These are phyloP conservation scores for Carterocephalus palaemon DNA, from an alignment of 2,888 invertebrate genomes.

Conservation along the genomic window DNA sequence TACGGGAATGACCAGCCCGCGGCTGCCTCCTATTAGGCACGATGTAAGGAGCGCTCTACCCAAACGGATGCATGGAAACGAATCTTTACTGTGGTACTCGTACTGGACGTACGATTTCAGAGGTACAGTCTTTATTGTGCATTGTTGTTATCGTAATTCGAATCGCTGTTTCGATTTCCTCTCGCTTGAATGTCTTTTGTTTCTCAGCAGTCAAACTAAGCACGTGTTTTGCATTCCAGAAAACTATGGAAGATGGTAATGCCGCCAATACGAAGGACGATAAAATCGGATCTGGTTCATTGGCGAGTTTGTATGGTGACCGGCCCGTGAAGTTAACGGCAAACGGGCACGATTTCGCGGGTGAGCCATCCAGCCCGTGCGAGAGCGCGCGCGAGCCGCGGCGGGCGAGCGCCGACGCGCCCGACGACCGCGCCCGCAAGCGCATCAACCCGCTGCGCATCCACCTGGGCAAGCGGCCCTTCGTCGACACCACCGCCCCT, in stretches of 20 bases:
- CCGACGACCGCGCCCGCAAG: conserved; percentile 60
- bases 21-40: conserved; percentile 73
- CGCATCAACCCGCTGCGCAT: conserved; percentile 70
- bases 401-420: conserved; percentile 46
- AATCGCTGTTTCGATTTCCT: conserved; percentile 63
- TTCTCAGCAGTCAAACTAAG: conserved; percentile 59
- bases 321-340: conserved; percentile 59
- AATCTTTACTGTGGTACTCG: conserved; percentile 72
- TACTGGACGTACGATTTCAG: conserved; percentile 77
- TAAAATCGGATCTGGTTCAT: conserved; percentile 55
- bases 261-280: conserved; percentile 65
- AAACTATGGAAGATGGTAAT: conserved; percentile 80
- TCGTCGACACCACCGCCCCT: conserved; percentile 65
- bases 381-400: conserved; percentile 43
- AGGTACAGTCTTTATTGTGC: conserved; percentile 55
- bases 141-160: conserved; percentile 56
- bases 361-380: conserved; percentile 36
- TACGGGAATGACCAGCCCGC: conserved; percentile 80
- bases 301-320: conserved; percentile 60
- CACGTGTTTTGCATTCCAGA: conserved; percentile 71
- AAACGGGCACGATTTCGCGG: conserved; percentile 60
- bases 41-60: conserved; percentile 71
- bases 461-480: conserved; percentile 72
- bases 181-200: conserved; percentile 74
- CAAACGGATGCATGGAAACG: conserved; percentile 75